Evolutionary conservation across 2,888 invertebrate genomes (phyloP).

Genomic region (Phyllotreta striolata): DNA sequence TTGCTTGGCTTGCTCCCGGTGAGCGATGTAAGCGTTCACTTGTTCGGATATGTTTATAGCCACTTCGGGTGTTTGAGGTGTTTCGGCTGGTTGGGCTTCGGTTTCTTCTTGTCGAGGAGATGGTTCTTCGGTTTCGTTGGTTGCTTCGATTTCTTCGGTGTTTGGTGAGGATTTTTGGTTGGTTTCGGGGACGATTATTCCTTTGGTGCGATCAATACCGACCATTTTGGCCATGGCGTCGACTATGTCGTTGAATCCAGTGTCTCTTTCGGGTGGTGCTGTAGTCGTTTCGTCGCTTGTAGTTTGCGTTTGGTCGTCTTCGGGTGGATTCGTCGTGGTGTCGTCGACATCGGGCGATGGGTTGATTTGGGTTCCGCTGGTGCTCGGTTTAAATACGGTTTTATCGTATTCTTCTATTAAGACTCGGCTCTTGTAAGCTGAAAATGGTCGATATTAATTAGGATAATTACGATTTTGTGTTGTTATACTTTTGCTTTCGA

Average conservation of each 20-base stretch:
- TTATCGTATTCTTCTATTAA: constrained; percentile 20
- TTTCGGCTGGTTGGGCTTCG: constrained; percentile 1
- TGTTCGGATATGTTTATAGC: no score
- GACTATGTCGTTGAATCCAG: constrained; percentile 7
- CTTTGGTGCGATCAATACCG: constrained; percentile 6
- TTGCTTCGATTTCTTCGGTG: constrained; percentile 26
- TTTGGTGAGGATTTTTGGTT: background rate
- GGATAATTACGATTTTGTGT: constrained; percentile 23
- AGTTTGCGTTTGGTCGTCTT: background rate
- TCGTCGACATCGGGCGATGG: no score
- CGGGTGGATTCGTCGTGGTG: background rate
- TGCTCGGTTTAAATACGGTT: background rate
- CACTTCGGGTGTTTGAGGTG: background rate
- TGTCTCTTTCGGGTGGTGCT: background rate
- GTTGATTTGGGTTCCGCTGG: background rate
- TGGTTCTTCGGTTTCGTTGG: background rate
- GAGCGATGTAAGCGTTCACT: background rate
- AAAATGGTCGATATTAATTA: constrained; percentile 17
- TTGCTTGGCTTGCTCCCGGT: constrained; percentile 1
- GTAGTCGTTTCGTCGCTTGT: background rate
- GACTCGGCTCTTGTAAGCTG: constrained; percentile 23
- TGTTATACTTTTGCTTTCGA: constrained; percentile 42
- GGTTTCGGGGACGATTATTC: no score
- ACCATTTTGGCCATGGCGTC: constrained; percentile 13
- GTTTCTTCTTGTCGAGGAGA: background rate